Evolutionary conservation across 64 coral and sea anemone species (phyloP).

Genomic region (Montipora cactus): DNA sequence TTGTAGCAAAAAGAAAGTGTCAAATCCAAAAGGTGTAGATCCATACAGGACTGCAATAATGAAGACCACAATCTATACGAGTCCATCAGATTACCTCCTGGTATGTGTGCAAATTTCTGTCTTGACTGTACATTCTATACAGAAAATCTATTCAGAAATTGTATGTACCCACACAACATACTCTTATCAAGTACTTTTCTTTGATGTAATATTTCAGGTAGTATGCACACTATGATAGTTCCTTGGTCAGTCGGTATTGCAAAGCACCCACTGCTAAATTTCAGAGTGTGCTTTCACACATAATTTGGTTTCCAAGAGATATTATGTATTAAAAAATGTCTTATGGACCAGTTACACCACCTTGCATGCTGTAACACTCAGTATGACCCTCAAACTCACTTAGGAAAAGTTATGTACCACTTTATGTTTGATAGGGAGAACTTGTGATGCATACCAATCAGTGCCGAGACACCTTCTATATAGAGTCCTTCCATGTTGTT

Average conservation of each 20-base stretch:
- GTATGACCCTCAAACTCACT: background rate
- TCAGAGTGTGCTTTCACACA: background rate
- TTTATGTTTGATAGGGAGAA: background rate
- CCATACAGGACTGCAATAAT: too few species aligned
- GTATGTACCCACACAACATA: background rate
- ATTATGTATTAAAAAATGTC: background rate
- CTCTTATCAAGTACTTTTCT: background rate
- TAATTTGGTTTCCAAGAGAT: background rate
- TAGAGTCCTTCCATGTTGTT: conserved; percentile 4
- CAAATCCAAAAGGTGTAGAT: too few species aligned
- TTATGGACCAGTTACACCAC: background rate
- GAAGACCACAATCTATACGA: too few species aligned
- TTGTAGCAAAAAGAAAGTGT: too few species aligned
- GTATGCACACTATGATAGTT: background rate
- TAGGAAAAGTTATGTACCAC: background rate
- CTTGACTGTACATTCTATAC: too few species aligned
- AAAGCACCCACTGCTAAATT: background rate
- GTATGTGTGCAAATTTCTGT: too few species aligned
- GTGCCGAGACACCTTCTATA: conserved; percentile 12
- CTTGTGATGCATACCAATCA: background rate
- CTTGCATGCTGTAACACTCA: background rate
- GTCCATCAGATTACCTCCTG: too few species aligned
- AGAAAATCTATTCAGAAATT: background rate
- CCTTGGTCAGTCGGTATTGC: background rate
- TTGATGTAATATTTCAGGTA: background rate